Base-by-base conservation (phyloP, 1,140 invertebrate genomes). In the Plectus sambesii region DNA sequence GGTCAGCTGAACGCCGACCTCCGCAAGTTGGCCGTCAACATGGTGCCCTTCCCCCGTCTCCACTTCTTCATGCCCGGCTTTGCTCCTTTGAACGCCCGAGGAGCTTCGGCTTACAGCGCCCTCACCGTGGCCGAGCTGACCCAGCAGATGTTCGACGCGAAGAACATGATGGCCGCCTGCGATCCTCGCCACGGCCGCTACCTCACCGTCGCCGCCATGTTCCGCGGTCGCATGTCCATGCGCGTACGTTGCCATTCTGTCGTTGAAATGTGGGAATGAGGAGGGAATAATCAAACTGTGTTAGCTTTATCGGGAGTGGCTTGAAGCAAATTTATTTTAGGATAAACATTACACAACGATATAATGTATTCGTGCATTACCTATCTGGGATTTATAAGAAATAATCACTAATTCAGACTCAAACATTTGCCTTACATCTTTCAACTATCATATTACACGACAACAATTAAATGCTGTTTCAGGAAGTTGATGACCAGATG, bases 31-130 rank as follows among this genome's bases (percentile, higher is more conserved):
- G 88, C 88, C 22, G 88, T 93, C 15, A 92, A 93, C 72, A 92
- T 92, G 87, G 87, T 92, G 37, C 87, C 87, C 44, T 93, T 76
- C 63, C 88, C 88, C 20, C 80, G 88, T 66, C 78, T 93, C 8
- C 87, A 93, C 70, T 93, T 93, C 79, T 93, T 89, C 72, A 88
- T 88, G 80, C 87, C 87, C 27, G 87, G 87, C n/a, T 93, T 92
- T 69, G 87, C 87, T 5, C 87, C 88, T 8, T 27, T 93, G 1
- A 90, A 86, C 12, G 84, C 85, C 37, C 77, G 85, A 55, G 72
- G 73, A 41, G 52, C 44, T 37, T 40, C 24, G 41, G 37, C 19
- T 54, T 88, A 88, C 73, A 74, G 82, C 51, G 82, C 83, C 0
- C 72, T 86, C 3, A 83, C 85, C 5, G 87, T 92, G 1, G 82